Conservation (phyloP, 2,888 invertebrate genomes). For the Cepaea hortensis region DNA sequence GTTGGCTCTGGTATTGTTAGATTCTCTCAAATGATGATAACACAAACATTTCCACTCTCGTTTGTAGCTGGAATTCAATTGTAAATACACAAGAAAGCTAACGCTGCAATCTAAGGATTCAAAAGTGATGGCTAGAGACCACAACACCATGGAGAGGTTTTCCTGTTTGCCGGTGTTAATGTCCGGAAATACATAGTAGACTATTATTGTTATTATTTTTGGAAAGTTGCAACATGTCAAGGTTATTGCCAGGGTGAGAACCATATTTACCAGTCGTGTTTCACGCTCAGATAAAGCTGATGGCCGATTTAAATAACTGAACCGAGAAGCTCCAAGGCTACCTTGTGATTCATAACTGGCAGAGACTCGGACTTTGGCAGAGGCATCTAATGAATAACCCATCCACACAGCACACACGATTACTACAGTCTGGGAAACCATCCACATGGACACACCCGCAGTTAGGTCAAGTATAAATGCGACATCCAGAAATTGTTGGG, state of each 20-base stretch:
- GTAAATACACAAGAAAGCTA: neutral
- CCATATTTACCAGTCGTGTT: neutral
- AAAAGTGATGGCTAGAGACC: neutral
- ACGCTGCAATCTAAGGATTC: neutral
- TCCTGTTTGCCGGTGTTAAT: neutral
- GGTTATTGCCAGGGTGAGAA: neutral
- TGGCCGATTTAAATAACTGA: neutral
- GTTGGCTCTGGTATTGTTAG: no score
- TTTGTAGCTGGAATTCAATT: neutral
- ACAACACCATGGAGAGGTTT: neutral
- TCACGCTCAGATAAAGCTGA: neutral
- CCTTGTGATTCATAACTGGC: neutral
- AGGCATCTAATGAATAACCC: neutral
- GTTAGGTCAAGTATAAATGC: no score
- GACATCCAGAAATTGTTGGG: no score
- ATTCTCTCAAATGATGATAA: no score
- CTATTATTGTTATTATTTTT: neutral
- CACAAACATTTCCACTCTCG: no score
- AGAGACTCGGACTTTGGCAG: neutral
- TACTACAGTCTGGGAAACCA: neutral
- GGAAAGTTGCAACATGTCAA: conserved; percentile 8
- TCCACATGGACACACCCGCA: no score
- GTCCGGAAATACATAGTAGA: neutral
- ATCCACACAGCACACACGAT: conserved; percentile 13
- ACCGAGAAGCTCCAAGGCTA: neutral